A percentile compares a stretch with the other conserved stretches of the same genome.
These are phyloP conservation scores for Chloroceryle amazona DNA, from an alignment of 2,797 vertebrate genomes.

Conservation along the genomic window DNA sequence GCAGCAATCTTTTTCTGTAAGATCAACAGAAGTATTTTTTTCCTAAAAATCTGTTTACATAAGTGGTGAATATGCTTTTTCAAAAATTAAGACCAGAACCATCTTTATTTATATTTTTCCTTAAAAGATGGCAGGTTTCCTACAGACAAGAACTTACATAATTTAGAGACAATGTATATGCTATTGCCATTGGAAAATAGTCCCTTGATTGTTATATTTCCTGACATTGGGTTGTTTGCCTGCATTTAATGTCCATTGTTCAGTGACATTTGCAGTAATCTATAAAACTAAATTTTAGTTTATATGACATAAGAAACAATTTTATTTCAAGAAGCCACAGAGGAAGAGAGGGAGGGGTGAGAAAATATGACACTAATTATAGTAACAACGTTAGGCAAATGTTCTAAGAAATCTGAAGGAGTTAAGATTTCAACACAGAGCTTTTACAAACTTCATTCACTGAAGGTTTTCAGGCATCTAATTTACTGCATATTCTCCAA, in stretches of 20 bases:
- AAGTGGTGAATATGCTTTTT: not conserved
- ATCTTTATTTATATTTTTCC: not conserved
- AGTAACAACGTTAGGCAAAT: not conserved
- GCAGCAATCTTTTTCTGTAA: not conserved
- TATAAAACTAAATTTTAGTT: constrained; percentile 56
- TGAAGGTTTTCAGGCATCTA: not conserved
- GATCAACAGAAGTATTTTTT: not conserved
- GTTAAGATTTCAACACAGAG: not conserved
- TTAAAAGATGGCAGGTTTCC: not conserved
- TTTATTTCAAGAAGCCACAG: constrained; percentile 17
- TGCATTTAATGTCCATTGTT: constrained; percentile 68
- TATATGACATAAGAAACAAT: constrained; percentile 23
- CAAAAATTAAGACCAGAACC: not conserved
- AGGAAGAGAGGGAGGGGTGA: not conserved
- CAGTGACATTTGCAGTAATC: constrained; percentile 78
- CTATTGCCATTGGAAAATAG: constrained; percentile 23
- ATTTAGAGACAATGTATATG: not conserved
- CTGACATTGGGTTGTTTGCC: constrained; percentile 74
- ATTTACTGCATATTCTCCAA: not conserved
- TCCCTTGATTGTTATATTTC: constrained; percentile 76
- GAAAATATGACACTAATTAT: not conserved
- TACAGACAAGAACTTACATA: not conserved
- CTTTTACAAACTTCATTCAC: not conserved
- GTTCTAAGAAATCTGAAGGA: not conserved
- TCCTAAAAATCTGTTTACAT: not conserved